Evolutionary conservation across 2,797 vertebrate species (phyloP).

Genomic region (Apodemus agrarius): DNA sequence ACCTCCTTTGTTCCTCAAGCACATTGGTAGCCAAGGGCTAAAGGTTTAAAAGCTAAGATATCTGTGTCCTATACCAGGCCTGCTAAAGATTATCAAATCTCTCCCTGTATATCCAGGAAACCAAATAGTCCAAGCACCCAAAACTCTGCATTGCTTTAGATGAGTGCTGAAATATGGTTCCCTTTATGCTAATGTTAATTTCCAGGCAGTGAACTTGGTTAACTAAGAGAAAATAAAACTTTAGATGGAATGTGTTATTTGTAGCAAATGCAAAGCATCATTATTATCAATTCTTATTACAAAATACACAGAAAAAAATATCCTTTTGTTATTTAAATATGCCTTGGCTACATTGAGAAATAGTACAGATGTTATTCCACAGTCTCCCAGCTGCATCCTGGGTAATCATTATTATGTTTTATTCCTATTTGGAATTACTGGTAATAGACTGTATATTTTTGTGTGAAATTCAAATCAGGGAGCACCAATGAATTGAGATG

Average conservation of each 20-base stretch:
- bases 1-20: background rate
- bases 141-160: background rate
- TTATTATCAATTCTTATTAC: conserved; percentile 78
- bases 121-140: background rate
- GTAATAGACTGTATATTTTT: conserved; percentile 75
- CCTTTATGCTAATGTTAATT: background rate
- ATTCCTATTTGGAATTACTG: conserved; percentile 75
- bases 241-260: conserved; percentile 67
- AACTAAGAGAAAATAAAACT: conserved; percentile 66
- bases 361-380: conserved; percentile 66
- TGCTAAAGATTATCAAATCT: background rate
- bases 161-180: background rate
- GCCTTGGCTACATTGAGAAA: conserved; percentile 48
- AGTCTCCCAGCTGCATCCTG: conserved; percentile 67
- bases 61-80: background rate
- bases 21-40: background rate
- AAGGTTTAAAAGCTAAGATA: background rate
- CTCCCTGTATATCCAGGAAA: background rate
- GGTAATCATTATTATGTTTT: conserved; percentile 70
- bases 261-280: conserved; percentile 54
- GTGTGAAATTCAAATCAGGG: conserved; percentile 76
- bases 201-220: conserved; percentile 33
- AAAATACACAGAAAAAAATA: conserved; percentile 67
- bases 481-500: conserved; percentile 69
- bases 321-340: conserved; percentile 77